phyloP scores from a whole-genome alignment of 2,797 vertebrate genomes.

The Aldrovandia affinis region DNA sequence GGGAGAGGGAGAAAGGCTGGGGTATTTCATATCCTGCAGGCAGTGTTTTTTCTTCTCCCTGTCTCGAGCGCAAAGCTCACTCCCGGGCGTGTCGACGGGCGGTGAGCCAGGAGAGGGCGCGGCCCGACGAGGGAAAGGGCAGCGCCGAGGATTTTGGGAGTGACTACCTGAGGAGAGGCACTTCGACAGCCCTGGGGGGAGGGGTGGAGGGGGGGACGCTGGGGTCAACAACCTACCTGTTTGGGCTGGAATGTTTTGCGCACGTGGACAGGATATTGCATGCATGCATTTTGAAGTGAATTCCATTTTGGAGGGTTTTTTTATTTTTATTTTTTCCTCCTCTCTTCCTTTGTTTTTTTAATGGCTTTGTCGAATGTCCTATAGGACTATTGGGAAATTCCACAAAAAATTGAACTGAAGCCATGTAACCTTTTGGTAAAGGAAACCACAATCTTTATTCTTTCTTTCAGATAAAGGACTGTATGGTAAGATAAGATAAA shows the following conservation, averaged over 20 bases:
- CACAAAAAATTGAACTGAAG: neutral
- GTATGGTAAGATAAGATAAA: too few species aligned
- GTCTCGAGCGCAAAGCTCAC: neutral
- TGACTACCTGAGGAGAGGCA: neutral
- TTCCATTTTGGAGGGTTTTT: neutral
- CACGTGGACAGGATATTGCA: neutral
- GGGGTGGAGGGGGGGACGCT: neutral
- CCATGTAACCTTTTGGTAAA: neutral
- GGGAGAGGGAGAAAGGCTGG: constrained; percentile 1
- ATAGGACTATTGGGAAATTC: neutral
- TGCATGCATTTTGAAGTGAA: neutral
- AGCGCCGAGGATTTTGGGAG: neutral
- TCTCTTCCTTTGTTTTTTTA: too few species aligned
- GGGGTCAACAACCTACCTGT: constrained; percentile 16
- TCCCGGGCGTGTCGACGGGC: constrained; percentile 28
- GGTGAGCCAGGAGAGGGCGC: constrained; percentile 37
- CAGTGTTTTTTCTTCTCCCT: constrained; percentile 12
- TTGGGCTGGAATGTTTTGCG: neutral
- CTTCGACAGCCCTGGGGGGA: neutral
- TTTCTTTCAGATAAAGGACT: neutral
- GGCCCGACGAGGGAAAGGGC: constrained; percentile 10
- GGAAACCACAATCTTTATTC: neutral
- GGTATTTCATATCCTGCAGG: constrained; percentile 38
- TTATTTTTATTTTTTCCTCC: too few species aligned
- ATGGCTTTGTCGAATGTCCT: neutral